Evolutionary conservation across 2,888 invertebrate species (phyloP).

Genomic region (Strigamia crassipes): DNA sequence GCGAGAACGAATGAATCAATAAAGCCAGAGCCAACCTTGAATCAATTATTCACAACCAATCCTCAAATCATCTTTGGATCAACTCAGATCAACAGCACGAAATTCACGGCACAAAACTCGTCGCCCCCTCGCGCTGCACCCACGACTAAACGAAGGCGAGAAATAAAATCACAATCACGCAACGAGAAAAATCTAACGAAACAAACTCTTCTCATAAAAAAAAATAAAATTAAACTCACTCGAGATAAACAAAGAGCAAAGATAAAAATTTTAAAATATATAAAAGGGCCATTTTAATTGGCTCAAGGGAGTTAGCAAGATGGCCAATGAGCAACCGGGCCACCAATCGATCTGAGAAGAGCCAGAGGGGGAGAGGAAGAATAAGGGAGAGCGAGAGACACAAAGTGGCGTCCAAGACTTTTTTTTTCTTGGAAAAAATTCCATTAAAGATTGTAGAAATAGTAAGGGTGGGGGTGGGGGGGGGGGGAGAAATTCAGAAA

Average conservation of each 20-base stretch:
- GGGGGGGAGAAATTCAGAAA: not conserved
- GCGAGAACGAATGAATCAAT: slow-evolving; percentile 1
- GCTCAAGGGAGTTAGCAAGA: not conserved
- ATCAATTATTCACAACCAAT: slow-evolving; percentile 34
- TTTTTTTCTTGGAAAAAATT: not conserved
- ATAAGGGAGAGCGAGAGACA: not conserved
- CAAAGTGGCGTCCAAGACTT: not conserved
- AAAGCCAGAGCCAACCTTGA: slow-evolving; percentile 15
- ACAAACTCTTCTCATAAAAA: not conserved
- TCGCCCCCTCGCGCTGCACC: not conserved
- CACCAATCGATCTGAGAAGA: not conserved
- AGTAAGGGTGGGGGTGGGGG: not conserved
- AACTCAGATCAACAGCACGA: slow-evolving; percentile 28
- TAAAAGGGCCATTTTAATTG: not conserved
- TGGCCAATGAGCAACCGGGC: not conserved
- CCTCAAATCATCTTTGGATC: slow-evolving; percentile 42
- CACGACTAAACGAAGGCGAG: not conserved
- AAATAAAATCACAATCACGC: not conserved
- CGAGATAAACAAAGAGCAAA: not conserved
- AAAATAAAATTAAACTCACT: not conserved
- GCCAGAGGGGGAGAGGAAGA: not conserved
- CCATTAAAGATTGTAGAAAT: not conserved
- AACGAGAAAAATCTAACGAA: not conserved
- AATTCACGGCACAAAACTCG: not conserved
- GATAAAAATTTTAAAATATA: not conserved